Evolutionary conservation across 2,113 vertebrate genomes (phyloP), one percentile per base, ranked within the genome.

Genomic region (Suricata suricatta): DNA sequence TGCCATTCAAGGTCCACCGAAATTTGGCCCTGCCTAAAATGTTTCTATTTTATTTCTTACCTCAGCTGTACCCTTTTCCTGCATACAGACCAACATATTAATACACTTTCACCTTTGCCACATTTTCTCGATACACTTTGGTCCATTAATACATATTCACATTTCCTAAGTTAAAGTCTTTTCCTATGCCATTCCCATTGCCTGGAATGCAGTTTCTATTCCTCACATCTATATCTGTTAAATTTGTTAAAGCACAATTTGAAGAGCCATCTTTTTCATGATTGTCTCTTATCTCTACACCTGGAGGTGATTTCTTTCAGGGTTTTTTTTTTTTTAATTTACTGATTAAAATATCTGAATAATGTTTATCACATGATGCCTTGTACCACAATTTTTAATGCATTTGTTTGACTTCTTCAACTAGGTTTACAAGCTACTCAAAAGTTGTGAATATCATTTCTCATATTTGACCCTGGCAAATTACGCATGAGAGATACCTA

Each of bases 401-500:
- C 33, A 79, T 68, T 71, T 95, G 13, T 74, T 47, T 88, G 68
- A 81, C 57, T 97, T 95, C 50, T 89, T 91, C 35, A 69, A 27
- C 8, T 89, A 38, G 13, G 17, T 41, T 68, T 93, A 86, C 2
- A 72, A 57, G 11, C 8, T 90, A 33, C 13, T 87, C 68, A 38
- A 89, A 15, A 41, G n/a, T 17, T 29, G 47, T 17, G 7, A 63
- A 17, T 87, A 68, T 84, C 25, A 79, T 68, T 87, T 83, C 33
- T 96, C 50, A 94, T 52, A 21, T 74, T 96, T 95, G 81, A 64
- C 84, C 84, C 29, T 79, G 64, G 60, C 12, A 93, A 13, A 66
- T 93, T 64, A 96, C 33, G 60, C 1, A 15, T 47, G 31, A 94
- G 17, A 66, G n/a, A 80, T 97, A 96, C 21, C 38, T 74, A 8